These are phyloP conservation scores for Hetaerina americana DNA, from an alignment of 1,140 invertebrate species.

Conservation along the genomic window DNA sequence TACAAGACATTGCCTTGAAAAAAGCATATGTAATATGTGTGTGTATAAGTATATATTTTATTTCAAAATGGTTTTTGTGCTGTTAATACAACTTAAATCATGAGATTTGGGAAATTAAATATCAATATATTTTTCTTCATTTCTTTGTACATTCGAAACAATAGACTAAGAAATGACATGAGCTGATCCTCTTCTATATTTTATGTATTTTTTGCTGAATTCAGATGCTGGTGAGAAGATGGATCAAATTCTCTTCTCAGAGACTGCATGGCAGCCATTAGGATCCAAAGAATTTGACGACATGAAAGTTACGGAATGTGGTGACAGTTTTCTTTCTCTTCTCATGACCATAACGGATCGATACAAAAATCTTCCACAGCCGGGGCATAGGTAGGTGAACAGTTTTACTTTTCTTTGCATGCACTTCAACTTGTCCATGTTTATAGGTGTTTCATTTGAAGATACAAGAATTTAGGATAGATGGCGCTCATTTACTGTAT, in stretches of 20 bases:
- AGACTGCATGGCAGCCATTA: slow-evolving; percentile 47
- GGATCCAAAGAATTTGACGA: slow-evolving; percentile 38
- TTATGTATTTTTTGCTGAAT: slow-evolving; percentile 19
- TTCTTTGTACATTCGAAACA: too few relatives aligned
- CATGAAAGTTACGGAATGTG: slow-evolving; percentile 61
- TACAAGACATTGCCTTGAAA: too few relatives aligned
- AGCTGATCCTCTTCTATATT: too few relatives aligned
- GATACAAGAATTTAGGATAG: too few relatives aligned
- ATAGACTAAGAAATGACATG: too few relatives aligned
- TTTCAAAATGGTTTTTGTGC: too few relatives aligned
- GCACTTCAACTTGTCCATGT: neutral
- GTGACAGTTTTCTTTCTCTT: slow-evolving; percentile 64
- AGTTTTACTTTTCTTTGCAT: neutral
- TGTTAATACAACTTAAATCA: too few relatives aligned
- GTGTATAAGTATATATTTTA: too few relatives aligned
- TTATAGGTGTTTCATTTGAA: neutral
- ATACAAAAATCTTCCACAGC: slow-evolving; percentile 68
- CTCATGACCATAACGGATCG: slow-evolving; percentile 77
- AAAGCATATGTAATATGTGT: too few relatives aligned
- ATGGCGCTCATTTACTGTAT: too few relatives aligned
- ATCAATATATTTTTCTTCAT: too few relatives aligned
- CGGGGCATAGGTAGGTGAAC: slow-evolving; percentile 54
- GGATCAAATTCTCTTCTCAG: slow-evolving; percentile 61
- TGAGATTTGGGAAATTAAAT: too few relatives aligned
- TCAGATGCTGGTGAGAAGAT: slow-evolving; percentile 78